phyloP scores from a whole-genome alignment of 2,888 invertebrate species.

The Synanthedon formicaeformis region DNA sequence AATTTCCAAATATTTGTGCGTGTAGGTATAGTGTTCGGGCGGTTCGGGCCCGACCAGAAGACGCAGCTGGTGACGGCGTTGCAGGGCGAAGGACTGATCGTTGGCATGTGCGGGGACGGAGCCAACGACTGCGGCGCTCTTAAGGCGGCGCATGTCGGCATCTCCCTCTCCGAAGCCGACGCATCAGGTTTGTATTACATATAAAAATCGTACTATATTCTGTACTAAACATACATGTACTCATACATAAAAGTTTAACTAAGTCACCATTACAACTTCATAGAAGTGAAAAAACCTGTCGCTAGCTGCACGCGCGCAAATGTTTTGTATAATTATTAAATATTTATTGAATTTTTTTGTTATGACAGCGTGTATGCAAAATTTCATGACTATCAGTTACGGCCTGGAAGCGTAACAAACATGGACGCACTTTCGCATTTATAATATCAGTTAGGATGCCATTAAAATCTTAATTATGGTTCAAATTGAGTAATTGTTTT shows the following conservation, averaged over 20 bases:
- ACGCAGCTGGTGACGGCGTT: constrained; percentile 77
- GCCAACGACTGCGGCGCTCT: constrained; percentile 84
- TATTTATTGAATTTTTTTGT: no score
- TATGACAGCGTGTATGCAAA: no score
- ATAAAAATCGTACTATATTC: background rate
- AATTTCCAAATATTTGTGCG: background rate
- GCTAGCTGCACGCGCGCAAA: no score
- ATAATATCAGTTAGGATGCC: no score
- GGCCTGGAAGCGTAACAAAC: no score
- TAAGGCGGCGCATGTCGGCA: constrained; percentile 81
- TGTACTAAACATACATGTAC: no score
- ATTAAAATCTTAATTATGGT: no score
- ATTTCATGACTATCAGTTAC: no score
- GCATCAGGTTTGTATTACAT: constrained; percentile 47
- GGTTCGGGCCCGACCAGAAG: constrained; percentile 87
- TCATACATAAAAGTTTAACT: no score
- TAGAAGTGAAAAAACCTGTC: no score
- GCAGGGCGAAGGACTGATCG: constrained; percentile 72
- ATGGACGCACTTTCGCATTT: no score
- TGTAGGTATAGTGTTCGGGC: constrained; percentile 82
- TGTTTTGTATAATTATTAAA: no score
- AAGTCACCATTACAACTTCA: background rate
- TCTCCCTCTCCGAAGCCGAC: constrained; percentile 83
- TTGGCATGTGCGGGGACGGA: constrained; percentile 73
- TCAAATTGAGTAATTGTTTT: constrained; percentile 1